These are phyloP conservation scores for Acanthisitta chloris DNA, from an alignment of 2,113 vertebrate genomes.

Conservation along the genomic window DNA sequence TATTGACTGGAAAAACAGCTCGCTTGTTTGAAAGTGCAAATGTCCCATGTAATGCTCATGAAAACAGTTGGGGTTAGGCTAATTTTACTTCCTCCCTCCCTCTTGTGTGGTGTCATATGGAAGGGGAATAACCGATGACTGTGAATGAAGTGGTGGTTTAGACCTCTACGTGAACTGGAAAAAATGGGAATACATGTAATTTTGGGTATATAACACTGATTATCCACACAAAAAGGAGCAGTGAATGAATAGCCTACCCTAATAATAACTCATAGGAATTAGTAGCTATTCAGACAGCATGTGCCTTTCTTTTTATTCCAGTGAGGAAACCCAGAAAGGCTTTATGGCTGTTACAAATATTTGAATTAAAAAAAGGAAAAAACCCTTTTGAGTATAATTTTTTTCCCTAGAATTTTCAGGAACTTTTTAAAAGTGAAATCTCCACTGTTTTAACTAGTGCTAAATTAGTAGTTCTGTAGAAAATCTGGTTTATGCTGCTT, in stretches of 20 bases:
- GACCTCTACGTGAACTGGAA: not conserved
- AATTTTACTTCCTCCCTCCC: not conserved
- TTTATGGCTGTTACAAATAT: not conserved
- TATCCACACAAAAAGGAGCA: not conserved
- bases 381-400: fast-evolving
- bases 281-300: not conserved
- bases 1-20: not conserved
- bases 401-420: not conserved
- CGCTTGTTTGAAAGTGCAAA: not conserved
- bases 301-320: not conserved
- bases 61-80: not conserved
- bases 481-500: not conserved
- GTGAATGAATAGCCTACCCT: not conserved
- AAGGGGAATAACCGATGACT: not conserved
- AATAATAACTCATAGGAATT: not conserved
- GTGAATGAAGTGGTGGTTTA: not conserved
- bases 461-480: not conserved
- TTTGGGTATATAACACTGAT: not conserved
- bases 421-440: not conserved
- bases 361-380: not conserved
- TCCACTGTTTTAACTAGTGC: not conserved
- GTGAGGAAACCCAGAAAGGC: not conserved
- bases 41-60: not conserved
- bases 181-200: not conserved
- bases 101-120: not conserved